phyloP scores from a whole-genome alignment of 2,888 invertebrate genomes.

The Noctua comes region DNA sequence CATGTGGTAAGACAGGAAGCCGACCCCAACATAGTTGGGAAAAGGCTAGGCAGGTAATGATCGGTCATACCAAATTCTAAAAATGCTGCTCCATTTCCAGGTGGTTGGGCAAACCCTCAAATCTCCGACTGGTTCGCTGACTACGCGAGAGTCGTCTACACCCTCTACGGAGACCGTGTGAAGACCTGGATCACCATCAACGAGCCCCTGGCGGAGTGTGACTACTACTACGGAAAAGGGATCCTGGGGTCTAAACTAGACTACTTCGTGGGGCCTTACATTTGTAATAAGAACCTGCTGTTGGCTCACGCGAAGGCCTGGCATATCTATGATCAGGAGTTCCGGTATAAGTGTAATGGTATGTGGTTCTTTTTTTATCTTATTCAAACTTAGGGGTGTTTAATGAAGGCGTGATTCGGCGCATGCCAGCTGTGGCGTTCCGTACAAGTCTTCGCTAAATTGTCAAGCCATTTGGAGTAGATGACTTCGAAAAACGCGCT shows the following conservation, averaged over 20 bases:
- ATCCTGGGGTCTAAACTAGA: background rate
- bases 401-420: background rate
- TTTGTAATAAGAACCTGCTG: slow-evolving; percentile 52
- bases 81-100: background rate
- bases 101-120: slow-evolving; percentile 39
- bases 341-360: slow-evolving; percentile 63
- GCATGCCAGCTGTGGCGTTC: background rate
- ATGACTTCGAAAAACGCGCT: too few species aligned
- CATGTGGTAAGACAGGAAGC: background rate
- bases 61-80: background rate
- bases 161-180: slow-evolving; percentile 45
- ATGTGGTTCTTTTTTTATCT: slow-evolving; percentile 10
- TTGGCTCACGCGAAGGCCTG: slow-evolving; percentile 68
- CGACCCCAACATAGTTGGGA: background rate
- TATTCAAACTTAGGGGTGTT: background rate
- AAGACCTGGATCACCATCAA: slow-evolving; percentile 59
- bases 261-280: slow-evolving; percentile 36
- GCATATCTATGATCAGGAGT: slow-evolving; percentile 66
- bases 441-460: background rate
- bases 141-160: slow-evolving; percentile 33
- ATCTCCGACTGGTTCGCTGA: slow-evolving; percentile 46
- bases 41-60: background rate
- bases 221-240: slow-evolving; percentile 33
- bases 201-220: slow-evolving; percentile 45
- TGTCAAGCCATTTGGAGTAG: too few species aligned